Base-by-base conservation (phyloP, 2,113 vertebrate genomes). In the Neofelis nebulosa region DNA sequence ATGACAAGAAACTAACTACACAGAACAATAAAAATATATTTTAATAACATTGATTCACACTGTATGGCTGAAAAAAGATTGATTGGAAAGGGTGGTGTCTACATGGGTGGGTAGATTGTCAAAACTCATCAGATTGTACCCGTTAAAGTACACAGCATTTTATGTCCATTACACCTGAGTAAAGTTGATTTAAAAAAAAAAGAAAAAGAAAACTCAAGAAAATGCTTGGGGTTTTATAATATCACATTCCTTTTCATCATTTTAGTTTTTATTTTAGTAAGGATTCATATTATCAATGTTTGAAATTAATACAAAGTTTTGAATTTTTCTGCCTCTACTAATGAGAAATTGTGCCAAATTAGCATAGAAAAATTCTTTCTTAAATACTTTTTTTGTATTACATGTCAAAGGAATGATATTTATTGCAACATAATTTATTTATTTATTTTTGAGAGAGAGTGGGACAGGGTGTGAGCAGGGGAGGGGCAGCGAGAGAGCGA, bases 301-400 rank as follows among this genome's bases (percentile, higher is more conserved):
- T 76, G 31, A 90, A 89, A 82, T 81, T 82, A 95, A 89, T 78
- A 13, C 25, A 45, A 90, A 85, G 2, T 68, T 85, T 93, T 84
- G 41, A 61, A 8, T 55, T 52, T 87, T 84, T 90, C 68, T 96
- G 36, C 25, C 65, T 95, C 41, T 66, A 52, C 7, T 76, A 89
- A 91, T 79, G 89, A 90, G 71, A 97, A 96, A 85, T 38, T 81
- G 12, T 80, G 11, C 33, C 84, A 86, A 89, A 91, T 95, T 79
- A 68, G 10, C 69, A 61, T 74, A 29, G 48, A 95, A 95, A 95
- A 90, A 79, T 83, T 85, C 16, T 79, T 85, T 78, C 66, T 97
- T 90, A 83, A 94, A 78, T 95, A 41, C 29, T 18, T 76, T 71
- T 82, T 82, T 89, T 93, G 52, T 97, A 41, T 61, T 93, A 48